Percentiles rank a stretch among this genome's conserved stretches.
These are phyloP conservation scores for Phodopus roborovskii DNA, from an alignment of 2,113 vertebrate genomes.

Conservation along the genomic window DNA sequence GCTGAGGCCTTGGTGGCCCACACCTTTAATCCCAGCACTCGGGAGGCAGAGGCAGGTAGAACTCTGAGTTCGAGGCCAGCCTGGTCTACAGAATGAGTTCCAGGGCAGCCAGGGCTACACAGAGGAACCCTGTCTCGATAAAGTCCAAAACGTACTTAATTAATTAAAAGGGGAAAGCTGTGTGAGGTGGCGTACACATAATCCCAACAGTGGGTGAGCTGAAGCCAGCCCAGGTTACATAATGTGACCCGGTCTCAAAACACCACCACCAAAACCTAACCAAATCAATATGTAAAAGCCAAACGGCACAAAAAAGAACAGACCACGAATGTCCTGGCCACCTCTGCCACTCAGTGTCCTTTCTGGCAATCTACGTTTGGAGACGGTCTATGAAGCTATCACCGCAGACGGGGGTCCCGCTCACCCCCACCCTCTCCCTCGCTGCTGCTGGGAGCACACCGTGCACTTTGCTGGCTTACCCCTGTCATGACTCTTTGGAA, in stretches of 20 bases:
- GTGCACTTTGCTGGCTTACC: fast-evolving
- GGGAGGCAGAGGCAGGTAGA: not conserved
- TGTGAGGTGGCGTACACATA: not conserved
- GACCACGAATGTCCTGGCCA: fast-evolving
- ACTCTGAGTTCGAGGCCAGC: not conserved
- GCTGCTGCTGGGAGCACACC: not conserved
- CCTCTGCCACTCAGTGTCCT: not conserved
- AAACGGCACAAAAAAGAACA: not conserved
- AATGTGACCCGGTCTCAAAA: not conserved
- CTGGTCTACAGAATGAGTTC: not conserved
- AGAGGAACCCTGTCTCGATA: not conserved
- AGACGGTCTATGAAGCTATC: not conserved
- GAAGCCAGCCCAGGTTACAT: not conserved
- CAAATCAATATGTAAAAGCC: not conserved
- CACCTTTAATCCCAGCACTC: not conserved
- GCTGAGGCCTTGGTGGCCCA: not conserved
- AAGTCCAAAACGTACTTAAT: not conserved
- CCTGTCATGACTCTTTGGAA: fast-evolving
- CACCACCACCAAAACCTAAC: not conserved
- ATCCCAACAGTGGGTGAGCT: not conserved
- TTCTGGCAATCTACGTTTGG: not conserved
- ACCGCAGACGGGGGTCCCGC: fast-evolving
- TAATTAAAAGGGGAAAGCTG: not conserved
- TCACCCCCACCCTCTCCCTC: fast-evolving
- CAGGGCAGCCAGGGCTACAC: not conserved